Percentiles rank a stretch among this genome's conserved stretches.
These are phyloP conservation scores for Tragopan temminckii DNA, from an alignment of 2,797 vertebrate species.

Conservation along the genomic window DNA sequence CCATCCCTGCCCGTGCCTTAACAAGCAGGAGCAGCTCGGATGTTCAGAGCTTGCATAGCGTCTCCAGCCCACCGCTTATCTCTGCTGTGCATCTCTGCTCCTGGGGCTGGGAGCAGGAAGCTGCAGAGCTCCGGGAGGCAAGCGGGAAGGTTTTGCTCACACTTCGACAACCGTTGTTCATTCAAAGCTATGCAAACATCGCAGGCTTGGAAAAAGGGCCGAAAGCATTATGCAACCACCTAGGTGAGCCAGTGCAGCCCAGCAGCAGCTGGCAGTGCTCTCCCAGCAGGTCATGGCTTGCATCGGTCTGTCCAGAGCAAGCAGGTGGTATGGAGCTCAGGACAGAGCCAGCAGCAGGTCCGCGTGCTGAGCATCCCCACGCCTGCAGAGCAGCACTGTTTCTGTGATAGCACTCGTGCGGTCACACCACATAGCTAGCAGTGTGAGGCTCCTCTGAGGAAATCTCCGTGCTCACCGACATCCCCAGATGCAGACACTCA, in stretches of 20 bases:
- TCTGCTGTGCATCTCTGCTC: rapidly evolving
- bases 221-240: not conserved
- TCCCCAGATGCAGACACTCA: no score
- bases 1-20: not conserved
- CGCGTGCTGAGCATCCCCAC: not conserved
- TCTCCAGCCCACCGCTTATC: not conserved
- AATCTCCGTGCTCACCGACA: not conserved
- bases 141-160: not conserved
- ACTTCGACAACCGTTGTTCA: constrained; percentile 22
- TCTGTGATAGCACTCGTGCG: not conserved
- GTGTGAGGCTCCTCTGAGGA: not conserved
- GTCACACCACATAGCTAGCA: not conserved
- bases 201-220: constrained; percentile 20
- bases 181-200: constrained; percentile 11
- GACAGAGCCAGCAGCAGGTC: not conserved
- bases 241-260: not conserved
- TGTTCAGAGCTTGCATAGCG: not conserved
- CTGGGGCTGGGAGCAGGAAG: not conserved
- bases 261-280: not conserved
- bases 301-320: not conserved
- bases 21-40: not conserved
- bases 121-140: not conserved
- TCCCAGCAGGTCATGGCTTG: not conserved
- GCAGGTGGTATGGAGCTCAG: not conserved
- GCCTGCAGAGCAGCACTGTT: no score